A percentile compares a stretch with the other conserved stretches of the same genome.
phyloP scores from a whole-genome alignment of 2,797 vertebrate species.

The Channa striata region DNA sequence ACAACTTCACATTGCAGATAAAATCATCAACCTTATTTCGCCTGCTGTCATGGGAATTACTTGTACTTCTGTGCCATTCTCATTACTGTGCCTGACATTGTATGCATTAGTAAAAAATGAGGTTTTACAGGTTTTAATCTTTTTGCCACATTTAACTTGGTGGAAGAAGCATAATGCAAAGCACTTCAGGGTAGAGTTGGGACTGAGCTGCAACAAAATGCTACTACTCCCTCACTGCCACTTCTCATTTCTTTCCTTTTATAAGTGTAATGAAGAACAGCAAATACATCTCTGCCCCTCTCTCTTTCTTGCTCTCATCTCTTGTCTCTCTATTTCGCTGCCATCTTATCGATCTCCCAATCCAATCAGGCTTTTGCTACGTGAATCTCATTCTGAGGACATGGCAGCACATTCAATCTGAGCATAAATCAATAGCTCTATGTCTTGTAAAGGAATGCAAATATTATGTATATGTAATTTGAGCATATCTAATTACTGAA shows the following conservation, averaged over 20 bases:
- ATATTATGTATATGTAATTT: constrained; percentile 34
- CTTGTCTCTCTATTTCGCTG: constrained; percentile 67
- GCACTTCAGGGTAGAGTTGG: constrained; percentile 35
- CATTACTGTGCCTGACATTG: neutral
- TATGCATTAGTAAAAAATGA: neutral
- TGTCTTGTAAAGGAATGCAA: constrained; percentile 58
- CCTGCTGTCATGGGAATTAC: constrained; percentile 13
- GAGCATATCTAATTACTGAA: constrained; percentile 3
- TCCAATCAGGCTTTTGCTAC: constrained; percentile 78
- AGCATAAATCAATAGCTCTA: constrained; percentile 63
- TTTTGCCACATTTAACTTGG: constrained; percentile 7
- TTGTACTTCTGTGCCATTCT: constrained; percentile 2
- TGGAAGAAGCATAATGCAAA: constrained; percentile 25
- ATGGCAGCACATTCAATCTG: constrained; percentile 74
- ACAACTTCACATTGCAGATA: constrained; percentile 24
- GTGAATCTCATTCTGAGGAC: constrained; percentile 79
- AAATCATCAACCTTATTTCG: constrained; percentile 5
- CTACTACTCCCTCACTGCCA: constrained; percentile 60
- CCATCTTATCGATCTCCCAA: constrained; percentile 73
- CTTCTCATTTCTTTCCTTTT: constrained; percentile 73
- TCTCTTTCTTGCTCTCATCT: constrained; percentile 55
- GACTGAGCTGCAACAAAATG: constrained; percentile 47
- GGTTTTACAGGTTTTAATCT: constrained; percentile 12
- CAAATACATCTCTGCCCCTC: constrained; percentile 53
- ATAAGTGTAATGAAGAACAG: constrained; percentile 80